Evolutionary conservation across 2,113 vertebrate species (phyloP).

Genomic region (Brachionichthys hirsutus): DNA sequence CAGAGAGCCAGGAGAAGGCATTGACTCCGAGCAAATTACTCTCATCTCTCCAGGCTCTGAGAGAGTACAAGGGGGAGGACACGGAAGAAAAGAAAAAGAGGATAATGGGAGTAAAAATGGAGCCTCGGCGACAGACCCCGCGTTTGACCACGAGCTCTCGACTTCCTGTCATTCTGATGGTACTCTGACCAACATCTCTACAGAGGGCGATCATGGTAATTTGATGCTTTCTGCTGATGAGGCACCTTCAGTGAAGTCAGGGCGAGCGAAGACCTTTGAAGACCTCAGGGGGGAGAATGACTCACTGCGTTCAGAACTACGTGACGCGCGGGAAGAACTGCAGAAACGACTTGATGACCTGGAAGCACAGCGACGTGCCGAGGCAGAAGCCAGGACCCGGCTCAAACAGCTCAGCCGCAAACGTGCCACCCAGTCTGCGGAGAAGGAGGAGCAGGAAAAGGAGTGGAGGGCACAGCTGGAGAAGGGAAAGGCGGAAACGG

Average conservation of each 20-base stretch:
- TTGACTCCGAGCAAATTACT: slow-evolving; percentile 76
- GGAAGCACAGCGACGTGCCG: slow-evolving; percentile 73
- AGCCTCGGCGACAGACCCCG: background rate
- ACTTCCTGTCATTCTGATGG: background rate
- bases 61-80: slow-evolving; percentile 16
- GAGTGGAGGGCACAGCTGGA: slow-evolving; percentile 70
- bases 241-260: background rate
- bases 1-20: slow-evolving; percentile 80
- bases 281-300: slow-evolving; percentile 68
- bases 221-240: slow-evolving; percentile 3
- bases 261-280: background rate
- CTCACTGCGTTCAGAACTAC: slow-evolving; percentile 66
- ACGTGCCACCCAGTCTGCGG: slow-evolving; percentile 52
- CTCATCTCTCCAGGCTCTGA: slow-evolving; percentile 43
- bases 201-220: slow-evolving; percentile 1
- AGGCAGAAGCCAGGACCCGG: slow-evolving; percentile 73
- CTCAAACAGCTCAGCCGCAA: slow-evolving; percentile 79
- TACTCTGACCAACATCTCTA: background rate
- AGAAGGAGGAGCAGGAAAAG: slow-evolving; percentile 62
- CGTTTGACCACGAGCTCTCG: background rate
- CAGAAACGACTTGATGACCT: slow-evolving; percentile 76
- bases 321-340: slow-evolving; percentile 64
- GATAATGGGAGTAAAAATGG: slow-evolving; percentile 25
- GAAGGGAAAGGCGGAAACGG: slow-evolving; percentile 62
- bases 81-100: slow-evolving; percentile 9